Evolutionary conservation across 2,113 vertebrate species (phyloP).

Genomic region (Upupa epops): DNA sequence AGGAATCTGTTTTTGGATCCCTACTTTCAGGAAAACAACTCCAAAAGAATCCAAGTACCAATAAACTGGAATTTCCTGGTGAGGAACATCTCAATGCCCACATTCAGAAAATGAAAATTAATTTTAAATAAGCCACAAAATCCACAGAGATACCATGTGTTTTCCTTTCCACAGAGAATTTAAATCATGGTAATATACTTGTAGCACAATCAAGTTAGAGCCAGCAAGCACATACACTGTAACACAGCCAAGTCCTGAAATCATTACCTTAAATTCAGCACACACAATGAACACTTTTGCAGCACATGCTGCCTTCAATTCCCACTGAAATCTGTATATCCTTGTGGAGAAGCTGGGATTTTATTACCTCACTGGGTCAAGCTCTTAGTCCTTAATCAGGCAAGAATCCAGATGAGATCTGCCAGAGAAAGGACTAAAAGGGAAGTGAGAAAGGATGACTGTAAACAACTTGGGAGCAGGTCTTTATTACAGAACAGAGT

Average conservation of each 20-base stretch:
- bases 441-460: slow-evolving; percentile 43
- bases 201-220: slow-evolving; percentile 42
- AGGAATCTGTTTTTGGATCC: not conserved
- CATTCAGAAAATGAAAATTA: slow-evolving; percentile 30
- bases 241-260: slow-evolving; percentile 42
- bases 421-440: slow-evolving; percentile 39
- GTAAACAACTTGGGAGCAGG: slow-evolving; percentile 38
- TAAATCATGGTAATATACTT: slow-evolving; percentile 40
- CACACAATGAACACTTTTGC: not conserved
- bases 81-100: not conserved
- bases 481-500: slow-evolving; percentile 21
- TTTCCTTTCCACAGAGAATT: slow-evolving; percentile 17
- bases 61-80: slow-evolving; percentile 15
- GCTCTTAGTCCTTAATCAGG: slow-evolving; percentile 44
- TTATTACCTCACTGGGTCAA: slow-evolving; percentile 49
- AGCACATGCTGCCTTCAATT: slow-evolving; percentile 1
- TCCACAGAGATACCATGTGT: not conserved
- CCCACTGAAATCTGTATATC: not conserved
- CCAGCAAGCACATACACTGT: slow-evolving; percentile 12
- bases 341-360: not conserved
- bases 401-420: slow-evolving; percentile 37
- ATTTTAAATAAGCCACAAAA: slow-evolving; percentile 47
- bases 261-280: slow-evolving; percentile 37
- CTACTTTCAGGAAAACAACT: not conserved
- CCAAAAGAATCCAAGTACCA: not conserved